phyloP scores from a whole-genome alignment of 2,113 vertebrate genomes.

The Oncorhynchus masou region DNA sequence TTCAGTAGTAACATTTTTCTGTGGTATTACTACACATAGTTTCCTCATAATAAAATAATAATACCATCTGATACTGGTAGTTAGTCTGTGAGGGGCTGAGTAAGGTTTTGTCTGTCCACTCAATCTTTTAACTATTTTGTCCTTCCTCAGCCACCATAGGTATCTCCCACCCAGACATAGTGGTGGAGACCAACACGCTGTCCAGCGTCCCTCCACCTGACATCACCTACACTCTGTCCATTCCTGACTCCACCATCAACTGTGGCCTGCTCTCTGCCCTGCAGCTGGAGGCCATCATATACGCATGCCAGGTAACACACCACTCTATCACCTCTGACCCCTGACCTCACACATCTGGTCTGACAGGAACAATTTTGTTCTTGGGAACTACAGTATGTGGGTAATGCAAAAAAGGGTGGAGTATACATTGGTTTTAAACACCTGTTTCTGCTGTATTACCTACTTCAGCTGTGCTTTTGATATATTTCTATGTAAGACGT shows the following conservation, averaged over 20 bases:
- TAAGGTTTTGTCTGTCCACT: background rate
- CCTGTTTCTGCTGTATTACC: too few species aligned
- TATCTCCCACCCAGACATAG: conserved; percentile 92
- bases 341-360: background rate
- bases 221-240: conserved; percentile 88
- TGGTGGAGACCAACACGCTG: conserved; percentile 96
- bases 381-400: too few species aligned
- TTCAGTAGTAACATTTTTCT: too few species aligned
- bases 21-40: too few species aligned
- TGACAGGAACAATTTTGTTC: too few species aligned
- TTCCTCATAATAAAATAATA: too few species aligned
- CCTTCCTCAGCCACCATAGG: conserved; percentile 84
- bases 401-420: too few species aligned
- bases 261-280: conserved; percentile 85
- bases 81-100: background rate
- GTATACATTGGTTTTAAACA: too few species aligned
- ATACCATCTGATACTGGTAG: background rate
- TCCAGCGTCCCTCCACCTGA: conserved; percentile 96
- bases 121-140: background rate
- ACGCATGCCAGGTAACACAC: conserved; percentile 89
- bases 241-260: conserved; percentile 74
- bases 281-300: conserved; percentile 95
- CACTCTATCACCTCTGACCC: background rate
- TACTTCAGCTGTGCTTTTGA: too few species aligned
- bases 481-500: too few species aligned